Evolutionary conservation across 2,113 vertebrate genomes (phyloP), one percentile per base, ranked within the genome.

Genomic region (Micromys minutus): DNA sequence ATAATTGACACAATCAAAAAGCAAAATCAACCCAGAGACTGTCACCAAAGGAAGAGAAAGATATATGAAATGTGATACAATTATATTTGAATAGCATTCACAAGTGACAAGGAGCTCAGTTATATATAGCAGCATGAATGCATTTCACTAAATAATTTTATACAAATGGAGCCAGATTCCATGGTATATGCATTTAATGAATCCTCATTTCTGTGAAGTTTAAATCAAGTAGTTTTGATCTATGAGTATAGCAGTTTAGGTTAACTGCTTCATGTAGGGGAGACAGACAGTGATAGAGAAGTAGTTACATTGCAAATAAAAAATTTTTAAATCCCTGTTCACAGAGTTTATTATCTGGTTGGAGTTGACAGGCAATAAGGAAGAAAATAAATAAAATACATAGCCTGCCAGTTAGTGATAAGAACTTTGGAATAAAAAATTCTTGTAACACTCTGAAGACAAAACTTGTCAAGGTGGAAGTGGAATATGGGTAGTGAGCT

Each of bases 381-480:
- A 75, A 80, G 36, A 39, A 96, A 89, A 75, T 85, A 85, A 85
- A n/a, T 85, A 91, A 80, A 85, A 67, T 59, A 75, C 36, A 16
- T 39, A 26, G 36, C 36, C 36, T 89, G 39, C 36, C 79, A 45
- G 39, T 81, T 45, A 45, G 74, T 34, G 57, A 69, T 80, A 75
- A 93, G 21, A n/a, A 52, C 76, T 21, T 9, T 16, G 29, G 12
- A 69, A 65, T 52, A 4, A 59, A 50, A 47, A n/a, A 12, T n/a
- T 61, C 10, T 34, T 8, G 0, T 71, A 79, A 94, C n/a, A n/a
- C 84, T 39, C 47, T 10, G n/a, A 94, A 88, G 84, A 84, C 39
- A 72, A 26, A 85, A 57, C 8, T 0, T 47, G 4, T 69, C 45
- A 45, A 67, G 16, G 19, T 65, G 1, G 16, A 47, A 71, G 7